These are phyloP conservation scores for Prosapia bicincta DNA, from an alignment of 2,888 invertebrate species.

Conservation along the genomic window DNA sequence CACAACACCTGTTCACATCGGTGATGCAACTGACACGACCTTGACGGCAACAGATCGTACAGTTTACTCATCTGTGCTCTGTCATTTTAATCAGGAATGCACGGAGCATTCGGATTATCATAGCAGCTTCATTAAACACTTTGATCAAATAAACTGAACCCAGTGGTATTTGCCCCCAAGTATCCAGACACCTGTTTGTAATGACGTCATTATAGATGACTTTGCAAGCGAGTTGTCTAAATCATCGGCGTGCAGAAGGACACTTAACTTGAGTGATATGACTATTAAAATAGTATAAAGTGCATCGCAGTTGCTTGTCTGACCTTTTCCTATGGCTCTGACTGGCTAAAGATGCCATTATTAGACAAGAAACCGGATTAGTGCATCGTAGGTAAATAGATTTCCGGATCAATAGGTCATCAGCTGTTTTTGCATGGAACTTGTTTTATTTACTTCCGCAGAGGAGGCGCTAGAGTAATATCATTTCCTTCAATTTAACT, in stretches of 20 bases:
- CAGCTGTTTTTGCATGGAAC: not conserved
- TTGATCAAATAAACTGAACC: not conserved
- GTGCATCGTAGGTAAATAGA: not conserved
- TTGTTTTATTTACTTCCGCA: no score
- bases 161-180: not conserved
- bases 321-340: not conserved
- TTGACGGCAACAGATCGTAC: no score
- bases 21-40: no score
- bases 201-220: not conserved
- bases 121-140: no score
- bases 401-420: conserved; percentile 2
- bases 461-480: no score
- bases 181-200: not conserved
- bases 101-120: no score
- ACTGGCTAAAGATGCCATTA: not conserved
- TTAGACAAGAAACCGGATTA: not conserved
- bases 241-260: not conserved
- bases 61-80: no score
- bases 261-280: not conserved
- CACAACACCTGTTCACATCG: no score
- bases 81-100: no score
- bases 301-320: not conserved
- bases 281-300: not conserved
- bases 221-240: not conserved
- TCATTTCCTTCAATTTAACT: no score